These are phyloP conservation scores for Cerastis leucographa DNA, from an alignment of 2,888 invertebrate species.

Conservation along the genomic window DNA sequence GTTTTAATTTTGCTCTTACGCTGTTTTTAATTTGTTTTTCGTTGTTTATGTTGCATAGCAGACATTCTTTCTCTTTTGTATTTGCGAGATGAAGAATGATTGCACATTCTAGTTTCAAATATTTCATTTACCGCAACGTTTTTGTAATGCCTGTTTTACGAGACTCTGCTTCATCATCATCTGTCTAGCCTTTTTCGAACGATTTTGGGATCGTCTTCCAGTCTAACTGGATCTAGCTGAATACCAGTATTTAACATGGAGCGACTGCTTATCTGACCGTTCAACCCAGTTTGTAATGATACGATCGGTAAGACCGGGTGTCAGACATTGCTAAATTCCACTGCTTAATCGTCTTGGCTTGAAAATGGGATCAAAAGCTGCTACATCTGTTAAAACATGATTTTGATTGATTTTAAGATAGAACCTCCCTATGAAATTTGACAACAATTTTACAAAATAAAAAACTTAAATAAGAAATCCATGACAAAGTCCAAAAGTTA, in stretches of 20 bases:
- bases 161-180: background rate
- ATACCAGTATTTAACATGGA: too few species aligned
- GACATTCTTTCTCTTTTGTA: conserved; percentile 42
- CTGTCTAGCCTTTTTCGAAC: background rate
- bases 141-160: background rate
- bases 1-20: conserved; percentile 22
- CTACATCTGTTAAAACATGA: background rate
- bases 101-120: background rate
- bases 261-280: too few species aligned
- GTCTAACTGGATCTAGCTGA: background rate
- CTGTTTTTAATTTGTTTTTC: conserved; percentile 36
- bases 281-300: too few species aligned
- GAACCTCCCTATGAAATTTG: background rate
- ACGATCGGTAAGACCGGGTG: too few species aligned
- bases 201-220: background rate
- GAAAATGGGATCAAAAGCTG: background rate
- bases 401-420: background rate
- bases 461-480: too few species aligned
- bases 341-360: background rate
- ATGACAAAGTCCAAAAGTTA: too few species aligned
- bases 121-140: background rate
- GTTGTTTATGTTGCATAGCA: conserved; percentile 19
- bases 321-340: too few species aligned
- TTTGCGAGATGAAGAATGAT: background rate
- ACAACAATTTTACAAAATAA: background rate